Base-by-base conservation (phyloP, 1,140 invertebrate genomes). In the Holcopasites calliopsidis region DNA sequence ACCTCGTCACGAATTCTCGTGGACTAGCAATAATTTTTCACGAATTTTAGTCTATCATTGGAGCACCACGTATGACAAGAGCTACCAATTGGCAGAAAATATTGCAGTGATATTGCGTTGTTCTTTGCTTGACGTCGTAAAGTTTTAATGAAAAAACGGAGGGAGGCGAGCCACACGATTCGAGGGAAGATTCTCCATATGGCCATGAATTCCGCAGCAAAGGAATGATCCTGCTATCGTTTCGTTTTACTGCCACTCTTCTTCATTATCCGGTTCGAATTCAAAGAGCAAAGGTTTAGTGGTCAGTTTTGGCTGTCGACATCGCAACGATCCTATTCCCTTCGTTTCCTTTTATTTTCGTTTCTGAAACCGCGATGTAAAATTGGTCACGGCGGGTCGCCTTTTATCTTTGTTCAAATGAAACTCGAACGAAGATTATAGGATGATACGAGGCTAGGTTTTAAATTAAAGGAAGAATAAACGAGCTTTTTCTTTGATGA, bases 141-240 rank as follows among this genome's bases (percentile, higher is more conserved):
- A 74, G 31, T 44, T 74, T 74, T 74, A 66, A 74, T 74, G 71
- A 74, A 74, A 74, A 42, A n/a, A 31, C 38, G 35, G 38, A 55
- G 28, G 21, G 40, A 18, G 3, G 21, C 35, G 44, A 18, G 47
- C 21, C 2, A 35, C 6, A 6, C 28, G 26, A 54, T 66, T 73
- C 38, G 61, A 44, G n/a, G 52, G 40, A 57, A 57, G n/a, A n/a
- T n/a, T n/a, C n/a, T n/a, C n/a, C n/a, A n/a, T n/a, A n/a, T n/a
- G n/a, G n/a, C 7, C 28, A 5, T 42, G 49, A 42, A 35, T 35
- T 49, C 23, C 42, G 5, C 21, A 16, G 38, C 6, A 73, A 65
- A 52, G 23, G 23, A 62, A 54, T 31, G 38, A 66, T 64, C 28
- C 44, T 23, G 26, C 44, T 35, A 52, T 62, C 21, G 11, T 73